Base-by-base conservation (phyloP, 2,888 invertebrate genomes). In the Pristionchus arcanus region DNA sequence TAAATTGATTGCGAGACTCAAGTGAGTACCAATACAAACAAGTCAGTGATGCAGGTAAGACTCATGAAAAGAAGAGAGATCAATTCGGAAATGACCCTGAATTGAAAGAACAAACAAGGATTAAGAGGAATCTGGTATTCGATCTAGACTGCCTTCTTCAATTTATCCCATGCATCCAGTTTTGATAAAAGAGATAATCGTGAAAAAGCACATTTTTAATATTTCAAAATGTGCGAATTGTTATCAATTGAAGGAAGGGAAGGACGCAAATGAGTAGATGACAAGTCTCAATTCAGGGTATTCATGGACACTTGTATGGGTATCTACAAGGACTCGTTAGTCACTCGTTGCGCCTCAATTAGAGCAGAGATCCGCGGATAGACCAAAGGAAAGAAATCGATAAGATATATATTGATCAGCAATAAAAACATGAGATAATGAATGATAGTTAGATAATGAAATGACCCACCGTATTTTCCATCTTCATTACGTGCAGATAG, bases 41-140 rank as follows among this genome's bases (percentile, higher is more conserved):
- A 77, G 42, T 19, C 42, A 77, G 42, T 34, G 37, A 34, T 66
- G 66, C 66, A 28, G 13, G 71, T 21, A 42, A n/a, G 42, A 77
- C 37, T 77, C 25, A 31, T 49, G 16, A 42, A 49, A 42, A 77
- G 16, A 42, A 71, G 34, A 16, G 42, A 77, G 42, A 21, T 25
- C 71, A 34, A 71, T 71, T 42, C 7, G 34, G 42, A 77, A 49
- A 77, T 77, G 77, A 42, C 77, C 77, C 37, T 77, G 77, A 77
- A 77, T 77, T 42, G 25, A 77, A 74, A 42, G 77, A 77, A 77
- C 77, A 77, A 77, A 77, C 77, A 77, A n/a, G 77, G 42, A 42
- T 74, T 5, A 34, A 77, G 42, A 2, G 37, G 42, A 42, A 42
- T 49, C 77, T 49, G 13, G 42, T 34, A 42, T 13, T 42, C 9